Evolutionary conservation across 2,888 invertebrate species (phyloP).

Genomic region (Synergus umbraculus): DNA sequence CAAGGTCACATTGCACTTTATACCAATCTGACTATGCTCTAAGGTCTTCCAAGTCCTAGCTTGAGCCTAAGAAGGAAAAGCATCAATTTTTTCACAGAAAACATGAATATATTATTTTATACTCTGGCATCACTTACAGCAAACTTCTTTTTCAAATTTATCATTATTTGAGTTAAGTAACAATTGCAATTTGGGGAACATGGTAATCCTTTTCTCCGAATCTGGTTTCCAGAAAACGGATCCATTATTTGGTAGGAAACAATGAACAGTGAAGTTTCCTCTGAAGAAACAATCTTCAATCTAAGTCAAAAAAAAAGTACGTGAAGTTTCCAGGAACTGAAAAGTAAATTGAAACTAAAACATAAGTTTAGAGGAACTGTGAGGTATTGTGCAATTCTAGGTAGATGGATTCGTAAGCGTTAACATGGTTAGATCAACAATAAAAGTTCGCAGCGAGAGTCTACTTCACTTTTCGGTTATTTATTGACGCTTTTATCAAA

Average conservation of each 20-base stretch:
- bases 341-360: constrained; percentile 17
- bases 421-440: constrained; percentile 35
- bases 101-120: background rate
- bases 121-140: constrained; percentile 9
- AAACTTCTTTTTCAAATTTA: constrained; percentile 6
- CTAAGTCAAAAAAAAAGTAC: background rate
- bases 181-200: background rate
- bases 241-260: background rate
- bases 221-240: background rate
- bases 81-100: background rate
- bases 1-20: constrained; percentile 13
- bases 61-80: constrained; percentile 12
- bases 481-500: constrained; percentile 39
- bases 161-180: background rate
- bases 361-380: background rate
- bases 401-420: constrained; percentile 21
- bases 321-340: constrained; percentile 9
- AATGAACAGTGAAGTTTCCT: too few species aligned
- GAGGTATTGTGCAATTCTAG: constrained; percentile 17
- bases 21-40: constrained; percentile 2
- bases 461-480: constrained; percentile 29
- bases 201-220: background rate
- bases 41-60: background rate
- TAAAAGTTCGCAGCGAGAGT: constrained; percentile 28
- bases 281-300: background rate